These are phyloP conservation scores for Gerris buenoi DNA, from an alignment of 1,140 invertebrate genomes.

Conservation along the genomic window DNA sequence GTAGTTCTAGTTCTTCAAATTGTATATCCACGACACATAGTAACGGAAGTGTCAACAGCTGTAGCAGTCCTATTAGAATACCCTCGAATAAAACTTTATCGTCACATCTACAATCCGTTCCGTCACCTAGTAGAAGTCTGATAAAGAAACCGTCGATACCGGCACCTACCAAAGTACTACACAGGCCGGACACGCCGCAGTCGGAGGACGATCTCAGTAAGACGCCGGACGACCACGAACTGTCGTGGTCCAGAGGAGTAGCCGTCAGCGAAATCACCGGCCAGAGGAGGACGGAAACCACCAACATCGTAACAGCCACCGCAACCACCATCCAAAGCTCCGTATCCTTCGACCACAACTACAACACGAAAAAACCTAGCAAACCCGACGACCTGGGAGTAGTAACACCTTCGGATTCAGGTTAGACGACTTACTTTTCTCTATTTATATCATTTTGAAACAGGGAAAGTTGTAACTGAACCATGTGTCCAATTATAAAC, in stretches of 20 bases:
- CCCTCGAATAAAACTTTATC: not conserved
- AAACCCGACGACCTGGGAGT: constrained; percentile 46
- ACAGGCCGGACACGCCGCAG: constrained; percentile 15
- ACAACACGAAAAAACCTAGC: constrained; percentile 31
- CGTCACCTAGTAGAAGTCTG: constrained; percentile 10
- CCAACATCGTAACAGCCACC: constrained; percentile 2
- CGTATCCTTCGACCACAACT: constrained; percentile 18
- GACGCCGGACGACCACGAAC: constrained; percentile 19
- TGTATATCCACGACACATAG: too few species aligned
- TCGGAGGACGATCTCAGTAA: constrained; percentile 7
- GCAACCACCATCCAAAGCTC: constrained; percentile 6
- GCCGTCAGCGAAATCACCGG: constrained; percentile 28
- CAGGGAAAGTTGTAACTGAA: too few species aligned
- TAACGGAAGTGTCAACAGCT: not conserved
- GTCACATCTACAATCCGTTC: constrained; percentile 9
- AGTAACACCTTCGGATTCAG: constrained; percentile 72
- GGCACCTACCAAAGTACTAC: constrained; percentile 11
- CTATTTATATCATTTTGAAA: too few species aligned
- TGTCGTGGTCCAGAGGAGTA: constrained; percentile 19
- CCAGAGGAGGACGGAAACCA: constrained; percentile 22
- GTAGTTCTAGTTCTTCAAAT: too few species aligned
- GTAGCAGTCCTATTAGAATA: not conserved
- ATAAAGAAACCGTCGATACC: constrained; percentile 20
- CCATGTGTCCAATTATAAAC: too few species aligned
- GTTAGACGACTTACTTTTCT: too few species aligned